Evolutionary conservation across 2,113 vertebrate species (phyloP), one percentile per base, ranked within the genome.

Genomic region (Regulus satrapa): DNA sequence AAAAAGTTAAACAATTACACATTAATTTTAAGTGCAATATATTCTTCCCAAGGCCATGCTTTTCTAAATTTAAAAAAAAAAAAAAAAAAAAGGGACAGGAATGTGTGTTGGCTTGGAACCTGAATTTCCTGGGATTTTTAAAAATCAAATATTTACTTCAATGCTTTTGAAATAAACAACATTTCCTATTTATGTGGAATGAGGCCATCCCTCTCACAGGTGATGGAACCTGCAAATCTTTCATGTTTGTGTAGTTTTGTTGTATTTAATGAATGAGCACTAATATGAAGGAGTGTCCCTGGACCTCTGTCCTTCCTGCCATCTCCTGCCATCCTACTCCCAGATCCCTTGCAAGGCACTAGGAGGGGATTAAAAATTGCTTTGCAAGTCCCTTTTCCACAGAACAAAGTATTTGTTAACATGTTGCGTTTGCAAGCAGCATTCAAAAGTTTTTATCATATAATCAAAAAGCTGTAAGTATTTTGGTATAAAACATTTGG

Each of bases 341-440:
- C 0, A 0, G 8, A 3, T 68, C 6, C 32, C 29, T 29, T 43
- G 55, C 24, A 28, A 68, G 14, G 12, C 23, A 23, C 20, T 24
- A n/a, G n/a, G 3, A 18, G 25, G 12, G n/a, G 29, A 64, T n/a
- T 49, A 19, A 76, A 87, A 92, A 29, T 32, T 31, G 15, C 31
- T 59, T 59, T 92, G 36, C 52, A 52, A 48, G 17, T 52, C 34
- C 23, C 18, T 26, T 90, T 56, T 46, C 58, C 40, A 36, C 12
- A 46, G 76, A 76, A 54, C 19, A 34, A 77, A 62, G 2, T 31
- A 38, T 40, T 73, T 79, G 15, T 66, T 58, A 43, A 9, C 7
- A 1, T 2, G 5, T 12, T 34, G 8, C 61, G 16, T 43, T 84
- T 91, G 56, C 63, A 66, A 73, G 21, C 26, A 76, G 19, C 24